phyloP scores from a whole-genome alignment of 1,140 invertebrate genomes.

The Nomia melanderi region DNA sequence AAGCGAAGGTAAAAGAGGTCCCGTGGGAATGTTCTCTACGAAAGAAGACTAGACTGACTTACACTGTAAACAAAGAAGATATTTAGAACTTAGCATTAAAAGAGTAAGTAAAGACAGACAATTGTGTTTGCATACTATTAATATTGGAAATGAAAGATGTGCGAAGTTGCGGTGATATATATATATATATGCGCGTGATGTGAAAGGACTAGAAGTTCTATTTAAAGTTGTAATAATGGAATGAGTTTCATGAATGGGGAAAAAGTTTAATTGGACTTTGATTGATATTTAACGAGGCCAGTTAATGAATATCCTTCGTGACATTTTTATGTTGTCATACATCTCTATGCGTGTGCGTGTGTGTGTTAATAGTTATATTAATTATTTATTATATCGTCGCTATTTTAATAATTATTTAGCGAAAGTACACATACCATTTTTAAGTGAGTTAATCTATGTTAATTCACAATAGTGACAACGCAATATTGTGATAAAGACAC shows the following conservation, averaged over 20 bases:
- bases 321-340: neutral
- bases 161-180: neutral
- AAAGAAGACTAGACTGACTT: constrained; percentile 79
- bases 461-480: constrained; percentile 30
- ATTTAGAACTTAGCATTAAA: constrained; percentile 5
- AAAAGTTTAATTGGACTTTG: neutral
- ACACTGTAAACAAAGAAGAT: constrained; percentile 27
- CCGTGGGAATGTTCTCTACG: constrained; percentile 64
- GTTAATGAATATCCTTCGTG: neutral
- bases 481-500: constrained; percentile 58
- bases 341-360: constrained; percentile 1
- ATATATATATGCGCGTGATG: neutral
- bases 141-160: neutral
- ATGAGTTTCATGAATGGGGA: neutral
- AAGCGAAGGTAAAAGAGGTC: constrained; percentile 63
- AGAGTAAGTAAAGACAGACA: neutral
- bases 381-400: constrained; percentile 57
- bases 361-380: constrained; percentile 26
- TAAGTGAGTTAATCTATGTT: constrained; percentile 17
- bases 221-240: neutral
- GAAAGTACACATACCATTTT: constrained; percentile 39
- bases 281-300: neutral
- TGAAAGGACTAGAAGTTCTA: neutral
- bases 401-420: constrained; percentile 64
- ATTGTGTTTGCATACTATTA: constrained; percentile 6